Evolutionary conservation across 2,113 vertebrate species (phyloP).

Genomic region (Cathartes aura): DNA sequence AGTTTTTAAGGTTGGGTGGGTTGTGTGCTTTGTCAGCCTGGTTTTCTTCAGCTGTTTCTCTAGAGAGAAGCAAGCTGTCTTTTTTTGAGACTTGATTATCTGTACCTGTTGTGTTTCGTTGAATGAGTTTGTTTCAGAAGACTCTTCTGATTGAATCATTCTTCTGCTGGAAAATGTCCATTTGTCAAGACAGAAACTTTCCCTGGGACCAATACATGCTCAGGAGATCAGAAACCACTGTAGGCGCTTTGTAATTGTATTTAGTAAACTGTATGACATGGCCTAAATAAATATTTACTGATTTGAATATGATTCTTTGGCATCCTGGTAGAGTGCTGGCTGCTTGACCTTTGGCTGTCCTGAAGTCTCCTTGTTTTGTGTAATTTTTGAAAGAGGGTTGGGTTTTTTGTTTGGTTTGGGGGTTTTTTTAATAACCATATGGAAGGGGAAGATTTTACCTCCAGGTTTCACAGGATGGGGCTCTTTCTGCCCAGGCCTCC

Average conservation of each 20-base stretch:
- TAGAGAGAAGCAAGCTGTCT: not conserved
- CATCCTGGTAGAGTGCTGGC: not conserved
- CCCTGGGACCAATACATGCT: not conserved
- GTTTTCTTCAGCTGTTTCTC: not conserved
- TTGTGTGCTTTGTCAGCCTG: not conserved
- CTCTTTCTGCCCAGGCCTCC: not conserved
- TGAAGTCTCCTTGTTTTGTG: not conserved
- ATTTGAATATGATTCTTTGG: not conserved
- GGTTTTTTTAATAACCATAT: not conserved
- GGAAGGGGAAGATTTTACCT: not conserved
- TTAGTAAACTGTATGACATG: not conserved
- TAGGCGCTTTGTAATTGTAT: not conserved
- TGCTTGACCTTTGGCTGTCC: not conserved
- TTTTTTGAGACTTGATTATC: not conserved
- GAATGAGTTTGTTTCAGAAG: not conserved
- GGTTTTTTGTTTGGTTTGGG: not conserved
- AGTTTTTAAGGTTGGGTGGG: not conserved
- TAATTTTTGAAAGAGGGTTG: not conserved
- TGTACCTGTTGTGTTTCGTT: not conserved
- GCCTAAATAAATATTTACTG: slow-evolving; percentile 1
- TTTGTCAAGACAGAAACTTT: not conserved
- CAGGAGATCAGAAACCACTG: not conserved
- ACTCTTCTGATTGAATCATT: not conserved
- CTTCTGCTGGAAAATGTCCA: not conserved
- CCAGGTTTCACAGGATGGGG: not conserved